Evolutionary conservation across 2,797 vertebrate species (phyloP).

Genomic region (Oophaga sylvatica): DNA sequence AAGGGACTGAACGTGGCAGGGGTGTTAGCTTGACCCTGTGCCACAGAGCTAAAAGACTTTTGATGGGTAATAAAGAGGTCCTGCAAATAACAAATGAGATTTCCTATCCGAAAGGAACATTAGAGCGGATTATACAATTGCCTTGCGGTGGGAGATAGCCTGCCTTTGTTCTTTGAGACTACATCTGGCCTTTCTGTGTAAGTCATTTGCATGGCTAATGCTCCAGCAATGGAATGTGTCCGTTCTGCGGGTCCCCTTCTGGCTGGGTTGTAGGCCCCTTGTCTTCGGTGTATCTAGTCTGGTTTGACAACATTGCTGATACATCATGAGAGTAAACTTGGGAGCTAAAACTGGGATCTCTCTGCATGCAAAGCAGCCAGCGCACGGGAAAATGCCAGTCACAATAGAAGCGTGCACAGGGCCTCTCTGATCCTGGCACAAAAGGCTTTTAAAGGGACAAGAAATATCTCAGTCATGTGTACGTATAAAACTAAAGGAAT

Average conservation of each 20-base stretch:
- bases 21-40: constrained; percentile 52
- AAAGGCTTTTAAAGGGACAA: not conserved
- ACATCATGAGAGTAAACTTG: not conserved
- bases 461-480: not conserved
- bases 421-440: not conserved
- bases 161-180: constrained; percentile 39
- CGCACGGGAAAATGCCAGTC: not conserved
- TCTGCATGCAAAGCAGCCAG: constrained; percentile 32
- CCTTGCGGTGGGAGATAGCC: constrained; percentile 1
- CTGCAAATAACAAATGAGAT: constrained; percentile 43
- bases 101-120: constrained; percentile 46
- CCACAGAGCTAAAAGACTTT: constrained; percentile 58
- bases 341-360: not conserved
- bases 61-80: constrained; percentile 50
- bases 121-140: not conserved
- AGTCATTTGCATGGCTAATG: constrained; percentile 53
- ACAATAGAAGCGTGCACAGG: not conserved
- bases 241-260: not conserved
- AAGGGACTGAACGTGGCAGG: constrained; percentile 54
- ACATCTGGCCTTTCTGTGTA: constrained; percentile 48
- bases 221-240: constrained; percentile 15
- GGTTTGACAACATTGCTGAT: not conserved
- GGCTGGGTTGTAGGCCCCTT: constrained; percentile 2
- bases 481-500: not conserved
- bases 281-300: not conserved